These are phyloP conservation scores for Lysiphlebus fabarum DNA, from an alignment of 1,140 invertebrate genomes.

Conservation along the genomic window DNA sequence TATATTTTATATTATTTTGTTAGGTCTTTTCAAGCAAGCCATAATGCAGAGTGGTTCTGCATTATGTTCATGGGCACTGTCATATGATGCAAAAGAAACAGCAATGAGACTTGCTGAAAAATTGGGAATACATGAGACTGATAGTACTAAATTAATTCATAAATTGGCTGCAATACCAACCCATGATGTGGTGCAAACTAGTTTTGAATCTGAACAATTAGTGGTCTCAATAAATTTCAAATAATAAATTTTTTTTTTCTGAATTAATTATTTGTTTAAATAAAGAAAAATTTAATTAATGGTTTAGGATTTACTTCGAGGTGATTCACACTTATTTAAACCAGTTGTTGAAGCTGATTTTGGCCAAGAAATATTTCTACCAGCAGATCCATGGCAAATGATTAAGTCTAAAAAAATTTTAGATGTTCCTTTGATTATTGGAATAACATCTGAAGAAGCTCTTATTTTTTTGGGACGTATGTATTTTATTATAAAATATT, in stretches of 20 bases:
- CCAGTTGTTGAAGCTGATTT: constrained; percentile 63
- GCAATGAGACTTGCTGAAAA: constrained; percentile 63
- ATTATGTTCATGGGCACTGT: constrained; percentile 69
- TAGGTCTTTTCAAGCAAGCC: constrained; percentile 67
- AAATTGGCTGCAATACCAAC: constrained; percentile 61
- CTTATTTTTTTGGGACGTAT: constrained; percentile 36
- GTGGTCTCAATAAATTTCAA: constrained; percentile 28
- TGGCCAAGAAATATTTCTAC: constrained; percentile 62
- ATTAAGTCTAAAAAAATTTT: constrained; percentile 53
- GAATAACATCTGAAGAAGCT: constrained; percentile 62
- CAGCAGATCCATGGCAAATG: constrained; percentile 56
- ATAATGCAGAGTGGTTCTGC: constrained; percentile 76
- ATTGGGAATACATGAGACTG: constrained; percentile 57
- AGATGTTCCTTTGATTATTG: constrained; percentile 64
- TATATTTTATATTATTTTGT: constrained; percentile 37
- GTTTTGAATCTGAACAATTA: constrained; percentile 31
- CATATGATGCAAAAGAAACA: constrained; percentile 58
- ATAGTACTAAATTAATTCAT: constrained; percentile 56
- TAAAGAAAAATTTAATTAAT: too few species aligned
- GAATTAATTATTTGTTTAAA: too few species aligned
- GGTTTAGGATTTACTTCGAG: constrained; percentile 38
- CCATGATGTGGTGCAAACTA: constrained; percentile 60
- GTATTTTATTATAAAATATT: constrained; percentile 11
- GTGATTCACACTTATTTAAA: constrained; percentile 55
- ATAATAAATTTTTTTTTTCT: too few species aligned